Evolutionary conservation across 1,140 invertebrate genomes (phyloP), one percentile per base, ranked within the genome.

Genomic region (Cotesia glomerata): DNA sequence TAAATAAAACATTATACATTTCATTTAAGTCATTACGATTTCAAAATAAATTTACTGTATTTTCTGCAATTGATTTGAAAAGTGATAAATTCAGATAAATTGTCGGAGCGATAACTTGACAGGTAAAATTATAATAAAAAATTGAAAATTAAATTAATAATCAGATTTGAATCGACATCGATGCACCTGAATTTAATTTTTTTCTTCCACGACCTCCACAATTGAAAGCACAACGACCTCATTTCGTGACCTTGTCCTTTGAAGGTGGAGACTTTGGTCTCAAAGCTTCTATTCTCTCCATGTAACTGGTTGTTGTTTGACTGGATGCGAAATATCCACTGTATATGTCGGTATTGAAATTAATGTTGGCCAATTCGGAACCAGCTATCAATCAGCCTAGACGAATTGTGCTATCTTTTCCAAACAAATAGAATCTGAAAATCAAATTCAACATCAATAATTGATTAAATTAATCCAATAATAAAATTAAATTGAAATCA

Each of bases 311-410:
- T 16, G 92, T 95, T 67, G 92, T 91, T 80, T 89, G 90, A 9
- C 90, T 91, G 58, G 91, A 91, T 0, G 88, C 87, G 80, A 98
- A 99, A 83, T 95, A 95, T 59, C 92, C 91, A 9, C 92, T 90
- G 85, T 98, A 99, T 0, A 94, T 86, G 58, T 98, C 95, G 0
- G 92, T 88, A 84, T 98, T 98, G 86, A 97, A 99, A 87, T 99
- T 99, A 49, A 95, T 97, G 85, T 97, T 98, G 0, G 96, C 98
- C 9, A 99, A 84, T 80, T 96, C 95, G 32, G 96, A 94, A 2
- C 97, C 97, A 3, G 99, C 90, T 0, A 97, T 97, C n/a, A 99
- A 87, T 97, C 97, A 99, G 11, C 98, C 94, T 0, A 97, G 97
- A 18, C 98, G 88, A 71, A 99, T 98, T 0, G 96, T 98, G 8